Base-by-base conservation (phyloP, 2,888 invertebrate species). In the Volucella inanis region DNA sequence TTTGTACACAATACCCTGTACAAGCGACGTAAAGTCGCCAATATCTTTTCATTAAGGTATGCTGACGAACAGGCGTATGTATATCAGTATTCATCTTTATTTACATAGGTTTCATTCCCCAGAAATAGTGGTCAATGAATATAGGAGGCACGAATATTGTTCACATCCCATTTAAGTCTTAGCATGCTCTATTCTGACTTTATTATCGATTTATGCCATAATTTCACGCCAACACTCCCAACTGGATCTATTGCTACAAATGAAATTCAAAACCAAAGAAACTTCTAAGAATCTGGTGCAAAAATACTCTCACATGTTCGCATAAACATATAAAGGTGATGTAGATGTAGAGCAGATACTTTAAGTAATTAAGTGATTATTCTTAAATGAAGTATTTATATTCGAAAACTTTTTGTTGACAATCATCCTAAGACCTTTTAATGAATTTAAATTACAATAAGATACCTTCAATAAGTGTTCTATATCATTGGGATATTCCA, bases 21-120 rank as follows among this genome's bases (percentile, higher is more conserved):
- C 68, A 54, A 71, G 65, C 70, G 59, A 76, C 80, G 76, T 80
- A 71, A 80, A 75, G 76, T 22, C 18, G 80, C 80, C 84, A 85
- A 85, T 85, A 80, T 75, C 75, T 79, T 85, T 85, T 85, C 84
- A 85, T 85, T 80, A 85, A 80, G 75, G 59, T 54, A 65, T 68
- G 52, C 59, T 43, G 57, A 74, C 79, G 64, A 49, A 65, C 47
- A 61, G 22, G 45, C 67, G 12, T 57, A 52, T 62, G 57, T 59
- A 31, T 31, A 31, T 6, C 31, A 31, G 31, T 59, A 41, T 41
- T 8, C 38, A 55, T n/a, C 8, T 22, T n/a, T 38, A 59, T 14
- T 39, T 75, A 22, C 3, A 22, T 75, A 59, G 59, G 75, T 49
- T 75, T 84, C 61, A 64, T 75, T 84, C 70, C 79, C 59, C 43